phyloP scores from a whole-genome alignment of 2,888 invertebrate species.

The Standfussiana lucernea region DNA sequence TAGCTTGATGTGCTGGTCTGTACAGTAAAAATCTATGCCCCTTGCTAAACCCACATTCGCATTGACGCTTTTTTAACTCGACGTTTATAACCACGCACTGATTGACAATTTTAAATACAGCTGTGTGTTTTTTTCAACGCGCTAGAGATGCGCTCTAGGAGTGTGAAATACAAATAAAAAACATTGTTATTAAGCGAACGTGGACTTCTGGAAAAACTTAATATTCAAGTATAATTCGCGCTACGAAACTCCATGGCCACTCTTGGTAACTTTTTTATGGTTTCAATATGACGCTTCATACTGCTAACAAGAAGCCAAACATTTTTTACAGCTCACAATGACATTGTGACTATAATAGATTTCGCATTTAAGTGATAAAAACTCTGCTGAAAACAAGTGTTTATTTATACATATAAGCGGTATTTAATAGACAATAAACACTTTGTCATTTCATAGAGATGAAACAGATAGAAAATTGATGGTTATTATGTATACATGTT shows the following conservation, averaged over 20 bases:
- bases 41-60: background rate
- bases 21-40: background rate
- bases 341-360: constrained; percentile 42
- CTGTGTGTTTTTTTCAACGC: background rate
- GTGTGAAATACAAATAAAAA: background rate
- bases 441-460: constrained; percentile 26
- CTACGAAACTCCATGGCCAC: constrained; percentile 6
- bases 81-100: background rate
- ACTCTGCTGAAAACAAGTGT: constrained; percentile 20
- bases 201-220: background rate
- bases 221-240: background rate
- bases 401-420: constrained; percentile 41
- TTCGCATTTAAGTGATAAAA: constrained; percentile 44
- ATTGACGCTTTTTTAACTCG: background rate
- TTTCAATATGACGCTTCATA: background rate
- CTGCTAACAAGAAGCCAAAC: background rate
- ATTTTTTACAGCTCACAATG: constrained; percentile 24
- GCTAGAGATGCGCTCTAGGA: background rate
- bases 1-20: too few species aligned
- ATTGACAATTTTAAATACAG: background rate
- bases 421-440: constrained; percentile 31
- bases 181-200: background rate
- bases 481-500: constrained; percentile 31
- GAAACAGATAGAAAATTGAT: constrained; percentile 1
- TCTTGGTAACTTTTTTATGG: constrained; percentile 15